Conservation (phyloP, 1,140 invertebrate genomes). For the Triops longicaudatus region DNA sequence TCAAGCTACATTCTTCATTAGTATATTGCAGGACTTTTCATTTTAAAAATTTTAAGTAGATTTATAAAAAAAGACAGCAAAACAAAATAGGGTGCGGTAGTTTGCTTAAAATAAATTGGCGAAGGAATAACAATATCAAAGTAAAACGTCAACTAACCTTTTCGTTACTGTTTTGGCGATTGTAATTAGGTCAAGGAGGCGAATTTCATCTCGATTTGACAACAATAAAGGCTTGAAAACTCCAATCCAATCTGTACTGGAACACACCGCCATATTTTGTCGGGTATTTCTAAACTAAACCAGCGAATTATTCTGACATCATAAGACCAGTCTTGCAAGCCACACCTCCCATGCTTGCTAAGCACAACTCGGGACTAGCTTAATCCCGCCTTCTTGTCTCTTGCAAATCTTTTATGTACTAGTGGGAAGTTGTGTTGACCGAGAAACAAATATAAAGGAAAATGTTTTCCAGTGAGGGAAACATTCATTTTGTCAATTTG, state of each 20-base stretch:
- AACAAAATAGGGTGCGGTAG: background rate
- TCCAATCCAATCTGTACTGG: background rate
- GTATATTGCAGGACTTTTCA: background rate
- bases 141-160: background rate
- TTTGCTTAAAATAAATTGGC: background rate
- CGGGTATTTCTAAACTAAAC: background rate
- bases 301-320: no score
- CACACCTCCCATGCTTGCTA: no score
- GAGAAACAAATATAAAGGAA: background rate
- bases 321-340: no score
- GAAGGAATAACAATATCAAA: background rate
- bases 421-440: no score
- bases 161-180: background rate
- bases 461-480: background rate
- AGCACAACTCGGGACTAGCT: no score
- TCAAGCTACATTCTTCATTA: background rate
- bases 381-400: no score
- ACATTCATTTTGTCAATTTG: conserved; percentile 44
- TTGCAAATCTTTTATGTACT: no score
- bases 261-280: conserved; percentile 2
- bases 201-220: background rate
- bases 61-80: background rate
- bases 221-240: conserved; percentile 10
- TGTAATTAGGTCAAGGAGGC: background rate
- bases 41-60: background rate